Conservation (phyloP, 2,888 invertebrate species). For the Lycocerus yunnanus region DNA sequence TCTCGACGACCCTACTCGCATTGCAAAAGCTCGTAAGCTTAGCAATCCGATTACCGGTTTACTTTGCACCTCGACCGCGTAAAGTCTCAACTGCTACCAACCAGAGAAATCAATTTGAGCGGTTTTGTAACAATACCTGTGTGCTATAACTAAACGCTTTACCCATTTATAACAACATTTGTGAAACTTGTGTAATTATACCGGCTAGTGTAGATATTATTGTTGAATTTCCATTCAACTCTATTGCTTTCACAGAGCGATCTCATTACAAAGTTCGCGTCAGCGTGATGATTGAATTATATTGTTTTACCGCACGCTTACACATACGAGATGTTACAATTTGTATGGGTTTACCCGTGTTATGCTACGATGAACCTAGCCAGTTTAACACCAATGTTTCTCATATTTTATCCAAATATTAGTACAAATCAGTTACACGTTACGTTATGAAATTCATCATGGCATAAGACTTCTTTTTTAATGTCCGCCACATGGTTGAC, state of each 20-base stretch:
- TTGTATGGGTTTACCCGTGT: constrained; percentile 1
- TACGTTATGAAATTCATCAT: not conserved
- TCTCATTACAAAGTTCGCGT: constrained; percentile 38
- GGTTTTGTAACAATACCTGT: constrained; percentile 38
- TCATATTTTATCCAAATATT: not conserved
- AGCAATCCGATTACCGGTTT: constrained; percentile 48
- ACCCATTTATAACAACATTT: constrained; percentile 39
- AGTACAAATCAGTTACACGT: not conserved
- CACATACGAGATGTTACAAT: constrained; percentile 17
- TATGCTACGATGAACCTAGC: constrained; percentile 1
- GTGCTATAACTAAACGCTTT: constrained; percentile 35
- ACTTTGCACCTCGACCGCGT: constrained; percentile 45
- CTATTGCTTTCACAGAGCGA: constrained; percentile 34
- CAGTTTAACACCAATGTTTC: not conserved
- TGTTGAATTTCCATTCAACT: constrained; percentile 31
- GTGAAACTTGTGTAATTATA: constrained; percentile 40
- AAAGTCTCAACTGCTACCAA: constrained; percentile 40
- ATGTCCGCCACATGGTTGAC: not conserved
- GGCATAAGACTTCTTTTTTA: not conserved
- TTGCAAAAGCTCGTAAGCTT: constrained; percentile 41
- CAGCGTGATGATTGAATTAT: constrained; percentile 35
- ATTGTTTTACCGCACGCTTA: constrained; percentile 22
- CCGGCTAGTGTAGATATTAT: constrained; percentile 35
- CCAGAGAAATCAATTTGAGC: constrained; percentile 42
- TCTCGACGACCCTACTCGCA: constrained; percentile 25